Percentiles rank a stretch among this genome's conserved stretches.
Evolutionary conservation across 2,113 vertebrate species (phyloP).

Genomic region (Vanacampus margaritifer): DNA sequence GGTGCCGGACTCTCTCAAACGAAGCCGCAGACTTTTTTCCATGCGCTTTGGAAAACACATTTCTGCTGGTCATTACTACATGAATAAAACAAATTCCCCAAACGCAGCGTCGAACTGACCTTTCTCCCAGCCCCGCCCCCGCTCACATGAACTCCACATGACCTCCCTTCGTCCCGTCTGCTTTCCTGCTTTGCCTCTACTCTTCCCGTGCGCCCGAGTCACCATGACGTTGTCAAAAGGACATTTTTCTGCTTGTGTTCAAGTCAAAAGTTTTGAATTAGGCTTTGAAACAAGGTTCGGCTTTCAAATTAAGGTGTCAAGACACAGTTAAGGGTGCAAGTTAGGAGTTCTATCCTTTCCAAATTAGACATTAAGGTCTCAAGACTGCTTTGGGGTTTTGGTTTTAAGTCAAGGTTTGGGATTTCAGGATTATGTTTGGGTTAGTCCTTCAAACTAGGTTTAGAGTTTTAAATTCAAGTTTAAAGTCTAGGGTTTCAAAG

Average conservation of each 20-base stretch:
- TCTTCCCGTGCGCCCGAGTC: conserved; percentile 28
- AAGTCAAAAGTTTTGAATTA: not conserved
- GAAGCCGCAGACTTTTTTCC: not conserved
- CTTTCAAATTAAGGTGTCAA: no score
- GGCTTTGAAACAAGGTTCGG: no score
- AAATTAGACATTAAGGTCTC: no score
- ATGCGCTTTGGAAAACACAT: not conserved
- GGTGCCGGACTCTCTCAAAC: not conserved
- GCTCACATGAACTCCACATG: conserved; percentile 44
- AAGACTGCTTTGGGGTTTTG: no score
- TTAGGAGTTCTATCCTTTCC: no score
- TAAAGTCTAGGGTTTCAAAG: no score
- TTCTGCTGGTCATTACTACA: not conserved
- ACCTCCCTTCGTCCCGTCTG: conserved; percentile 39
- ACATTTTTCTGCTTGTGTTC: not conserved
- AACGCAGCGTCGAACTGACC: conserved; percentile 17
- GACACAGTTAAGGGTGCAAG: no score
- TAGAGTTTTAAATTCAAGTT: no score
- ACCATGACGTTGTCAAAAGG: not conserved
- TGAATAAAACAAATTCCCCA: conserved; percentile 38
- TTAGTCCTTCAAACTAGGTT: no score
- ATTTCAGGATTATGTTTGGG: no score
- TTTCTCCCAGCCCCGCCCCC: conserved; percentile 6
- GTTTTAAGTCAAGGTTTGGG: no score
- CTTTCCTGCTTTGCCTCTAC: conserved; percentile 52